Conservation (phyloP, 2,888 invertebrate species). For the Noctua comes region DNA sequence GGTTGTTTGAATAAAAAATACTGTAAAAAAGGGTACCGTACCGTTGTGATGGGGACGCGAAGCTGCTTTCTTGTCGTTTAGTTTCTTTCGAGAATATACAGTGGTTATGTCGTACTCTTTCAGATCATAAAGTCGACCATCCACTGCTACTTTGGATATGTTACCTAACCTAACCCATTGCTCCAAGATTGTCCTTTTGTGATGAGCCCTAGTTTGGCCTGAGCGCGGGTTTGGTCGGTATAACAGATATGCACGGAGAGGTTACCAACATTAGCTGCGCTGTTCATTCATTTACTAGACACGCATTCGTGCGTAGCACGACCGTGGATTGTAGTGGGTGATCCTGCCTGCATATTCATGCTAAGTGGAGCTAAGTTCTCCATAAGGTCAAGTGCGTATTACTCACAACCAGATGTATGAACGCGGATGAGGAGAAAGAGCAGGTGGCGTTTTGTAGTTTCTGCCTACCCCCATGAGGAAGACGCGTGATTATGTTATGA, state of each 20-base stretch:
- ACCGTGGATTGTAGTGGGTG: not conserved
- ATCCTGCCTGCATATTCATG: too few relatives aligned
- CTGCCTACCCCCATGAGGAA: not conserved
- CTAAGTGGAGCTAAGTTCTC: not conserved
- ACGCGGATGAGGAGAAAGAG: not conserved
- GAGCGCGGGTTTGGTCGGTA: too few relatives aligned
- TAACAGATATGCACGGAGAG: not conserved
- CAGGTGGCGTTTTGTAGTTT: not conserved
- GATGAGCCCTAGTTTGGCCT: not conserved
- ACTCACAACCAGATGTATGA: not conserved
- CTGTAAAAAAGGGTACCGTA: not conserved
- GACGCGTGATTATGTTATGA: not conserved
- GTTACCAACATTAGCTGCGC: not conserved
- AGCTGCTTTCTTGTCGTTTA: not conserved
- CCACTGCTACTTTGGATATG: not conserved
- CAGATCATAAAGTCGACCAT: not conserved
- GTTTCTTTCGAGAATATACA: not conserved
- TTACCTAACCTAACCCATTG: not conserved
- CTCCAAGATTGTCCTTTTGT: not conserved
- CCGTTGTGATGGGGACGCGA: too few relatives aligned
- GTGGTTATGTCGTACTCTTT: not conserved
- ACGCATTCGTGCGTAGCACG: rapidly evolving
- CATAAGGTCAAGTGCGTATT: not conserved
- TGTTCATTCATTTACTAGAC: not conserved
- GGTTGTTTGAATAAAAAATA: slow-evolving; percentile 10